Evolutionary conservation across 1,140 invertebrate species (phyloP).

Genomic region (Tetramorium simillimum): DNA sequence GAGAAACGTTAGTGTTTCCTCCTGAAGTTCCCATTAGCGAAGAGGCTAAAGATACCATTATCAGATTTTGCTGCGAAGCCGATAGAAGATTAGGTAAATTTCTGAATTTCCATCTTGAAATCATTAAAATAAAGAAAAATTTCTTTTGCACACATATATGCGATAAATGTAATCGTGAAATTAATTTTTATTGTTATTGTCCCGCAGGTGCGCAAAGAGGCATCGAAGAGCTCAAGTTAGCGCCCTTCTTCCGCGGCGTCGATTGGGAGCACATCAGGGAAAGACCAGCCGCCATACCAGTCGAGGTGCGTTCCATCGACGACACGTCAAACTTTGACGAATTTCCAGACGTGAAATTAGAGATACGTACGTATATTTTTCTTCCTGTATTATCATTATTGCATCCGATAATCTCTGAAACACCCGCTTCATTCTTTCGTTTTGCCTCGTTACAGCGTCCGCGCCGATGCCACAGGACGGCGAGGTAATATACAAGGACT

Average conservation of each 20-base stretch:
- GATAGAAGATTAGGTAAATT: slow-evolving; percentile 89
- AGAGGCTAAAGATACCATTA: slow-evolving; percentile 94
- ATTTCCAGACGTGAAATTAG: slow-evolving; percentile 99
- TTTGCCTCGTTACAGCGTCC: slow-evolving; percentile 87
- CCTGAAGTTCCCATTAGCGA: slow-evolving; percentile 99
- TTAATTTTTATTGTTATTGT: background rate
- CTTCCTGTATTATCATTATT: background rate
- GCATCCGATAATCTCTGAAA: background rate
- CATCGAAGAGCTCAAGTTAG: slow-evolving; percentile 94
- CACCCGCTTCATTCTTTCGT: background rate
- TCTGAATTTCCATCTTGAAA: background rate
- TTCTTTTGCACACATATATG: background rate
- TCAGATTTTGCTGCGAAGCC: slow-evolving; percentile 97
- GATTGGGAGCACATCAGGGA: slow-evolving; percentile 99
- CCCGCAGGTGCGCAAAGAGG: slow-evolving; percentile 93
- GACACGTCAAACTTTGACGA: slow-evolving; percentile 99
- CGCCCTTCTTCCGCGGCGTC: slow-evolving; percentile 96
- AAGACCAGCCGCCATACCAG: slow-evolving; percentile 98
- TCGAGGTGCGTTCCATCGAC: slow-evolving; percentile 97
- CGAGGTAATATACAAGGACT: slow-evolving; percentile 97
- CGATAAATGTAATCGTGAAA: background rate
- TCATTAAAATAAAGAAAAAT: slow-evolving; percentile 12
- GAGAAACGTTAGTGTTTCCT: slow-evolving; percentile 98
- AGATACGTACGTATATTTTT: slow-evolving; percentile 95
- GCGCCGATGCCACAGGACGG: slow-evolving; percentile 93